Conservation (phyloP, 2,113 vertebrate species). For the Xenotilapia flavipinnis region DNA sequence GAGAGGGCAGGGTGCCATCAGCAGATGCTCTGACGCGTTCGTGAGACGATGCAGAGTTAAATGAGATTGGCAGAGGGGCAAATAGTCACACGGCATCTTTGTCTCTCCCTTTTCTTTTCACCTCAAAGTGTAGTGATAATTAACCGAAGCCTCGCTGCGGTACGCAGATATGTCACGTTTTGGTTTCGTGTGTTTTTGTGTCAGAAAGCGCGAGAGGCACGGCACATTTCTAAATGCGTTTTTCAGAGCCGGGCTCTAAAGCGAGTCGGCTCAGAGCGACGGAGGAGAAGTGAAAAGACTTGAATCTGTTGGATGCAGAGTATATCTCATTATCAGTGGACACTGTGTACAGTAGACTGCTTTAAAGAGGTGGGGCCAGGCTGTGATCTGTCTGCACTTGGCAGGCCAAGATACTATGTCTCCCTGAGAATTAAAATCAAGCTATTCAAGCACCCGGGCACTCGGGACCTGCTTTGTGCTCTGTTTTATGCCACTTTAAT, state of each 20-base stretch:
- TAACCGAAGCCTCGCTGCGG: not conserved
- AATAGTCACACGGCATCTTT: not conserved
- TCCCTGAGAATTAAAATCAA: slow-evolving; percentile 35
- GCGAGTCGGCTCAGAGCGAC: not conserved
- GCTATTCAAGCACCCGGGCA: slow-evolving; percentile 23
- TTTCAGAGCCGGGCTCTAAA: slow-evolving; percentile 16
- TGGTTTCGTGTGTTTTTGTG: not conserved
- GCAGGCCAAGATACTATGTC: slow-evolving; percentile 23
- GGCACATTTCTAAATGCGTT: slow-evolving; percentile 40
- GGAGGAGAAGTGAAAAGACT: slow-evolving; percentile 28
- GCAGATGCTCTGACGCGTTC: slow-evolving; percentile 8
- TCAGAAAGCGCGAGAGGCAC: not conserved
- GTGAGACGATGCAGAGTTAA: not conserved
- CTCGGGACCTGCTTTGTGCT: slow-evolving; percentile 26
- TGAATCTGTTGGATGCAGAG: slow-evolving; percentile 10
- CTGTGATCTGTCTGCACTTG: slow-evolving; percentile 30
- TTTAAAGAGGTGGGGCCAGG: slow-evolving; percentile 16
- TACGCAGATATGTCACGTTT: not conserved
- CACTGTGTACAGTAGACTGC: slow-evolving; percentile 38
- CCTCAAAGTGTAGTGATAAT: not conserved
- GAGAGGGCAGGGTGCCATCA: slow-evolving; percentile 24
- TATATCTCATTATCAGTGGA: slow-evolving; percentile 42
- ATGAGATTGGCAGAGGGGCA: slow-evolving; percentile 15
- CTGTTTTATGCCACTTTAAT: slow-evolving; percentile 46
- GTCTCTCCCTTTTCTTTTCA: not conserved